Conservation (phyloP, 2,888 invertebrate species). For the Rotaria macrura region DNA sequence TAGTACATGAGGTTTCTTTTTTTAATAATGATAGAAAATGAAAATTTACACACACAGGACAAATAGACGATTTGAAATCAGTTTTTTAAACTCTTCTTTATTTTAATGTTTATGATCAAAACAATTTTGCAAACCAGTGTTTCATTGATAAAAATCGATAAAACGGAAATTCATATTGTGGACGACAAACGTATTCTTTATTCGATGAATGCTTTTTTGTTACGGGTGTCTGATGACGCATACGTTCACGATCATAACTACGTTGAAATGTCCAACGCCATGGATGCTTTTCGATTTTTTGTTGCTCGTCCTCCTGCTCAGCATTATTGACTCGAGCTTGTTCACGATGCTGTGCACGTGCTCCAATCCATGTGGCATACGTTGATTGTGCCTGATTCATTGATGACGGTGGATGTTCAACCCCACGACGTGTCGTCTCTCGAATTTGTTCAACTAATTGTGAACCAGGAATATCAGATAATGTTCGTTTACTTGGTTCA, state of each 20-base stretch:
- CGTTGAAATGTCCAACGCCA: conserved; percentile 22
- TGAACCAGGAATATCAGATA: neutral
- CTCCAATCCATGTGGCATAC: neutral
- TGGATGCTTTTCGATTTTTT: neutral
- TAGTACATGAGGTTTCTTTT: neutral
- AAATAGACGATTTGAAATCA: neutral
- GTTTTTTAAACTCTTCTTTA: neutral
- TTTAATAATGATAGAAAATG: neutral
- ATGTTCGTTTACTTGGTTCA: neutral
- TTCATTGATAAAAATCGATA: neutral
- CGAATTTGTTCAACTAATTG: neutral
- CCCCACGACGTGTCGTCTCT: neutral
- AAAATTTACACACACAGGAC: neutral
- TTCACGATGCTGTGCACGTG: neutral
- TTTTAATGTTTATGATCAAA: neutral
- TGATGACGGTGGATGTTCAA: neutral
- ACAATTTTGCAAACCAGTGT: neutral
- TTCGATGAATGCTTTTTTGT: neutral
- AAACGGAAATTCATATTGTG: neutral
- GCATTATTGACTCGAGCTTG: neutral
- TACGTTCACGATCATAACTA: neutral
- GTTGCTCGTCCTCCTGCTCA: neutral
- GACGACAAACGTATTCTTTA: neutral
- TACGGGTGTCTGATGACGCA: neutral
- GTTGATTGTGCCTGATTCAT: neutral